Evolutionary conservation across 2,888 invertebrate species (phyloP), one percentile per base, ranked within the genome.

Genomic region (Caenorhabditis sp.): DNA sequence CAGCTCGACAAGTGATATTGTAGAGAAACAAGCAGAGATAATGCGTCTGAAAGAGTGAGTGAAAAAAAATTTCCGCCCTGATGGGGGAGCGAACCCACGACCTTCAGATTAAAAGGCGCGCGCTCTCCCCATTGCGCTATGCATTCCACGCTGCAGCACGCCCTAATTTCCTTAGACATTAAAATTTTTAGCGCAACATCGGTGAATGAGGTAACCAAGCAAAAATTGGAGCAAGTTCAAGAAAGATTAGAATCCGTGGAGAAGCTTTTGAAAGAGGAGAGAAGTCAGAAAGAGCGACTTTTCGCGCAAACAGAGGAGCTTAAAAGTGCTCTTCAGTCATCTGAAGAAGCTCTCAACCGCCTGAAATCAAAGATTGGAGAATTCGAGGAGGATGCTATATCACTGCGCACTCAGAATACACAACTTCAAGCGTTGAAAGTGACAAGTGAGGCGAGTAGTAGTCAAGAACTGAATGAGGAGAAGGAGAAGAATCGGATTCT

Each of bases 401-500:
- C 43, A 7, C 21, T 20, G n/a, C 63, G 54, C 62, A 64, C 20
- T 26, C 26, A 38, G 70, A 75, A 75, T 58, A 63, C 53, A 20
- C 3, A 20, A 12, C 25, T 70, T 1, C 57, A 67, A 62, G 36
- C 52, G 59, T 60, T 67, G 21, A 54, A 23, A 67, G 68, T 36
- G 27, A 26, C 56, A 65, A 65, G 59, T 54, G 68, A 68, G 36
- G 68, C 68, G 8, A 72, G 63, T 14, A 54, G 64, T 56, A 25
- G 62, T 27, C 31, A 67, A 31, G 38, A 63, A 20, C n/a, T 75
- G 4, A 52, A 49, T 23, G 61, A 63, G n/a, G 70, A 68, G 31
- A 60, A 36, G 61, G 67, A 67, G 23, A 70, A 73, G 21, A 72
- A 59, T 26, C 61, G 49, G 3, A 71, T 80, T 61, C 31, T 80